Evolutionary conservation across 2,888 invertebrate species (phyloP), one percentile per base, ranked within the genome.

Genomic region (Ophion ventricosus): DNA sequence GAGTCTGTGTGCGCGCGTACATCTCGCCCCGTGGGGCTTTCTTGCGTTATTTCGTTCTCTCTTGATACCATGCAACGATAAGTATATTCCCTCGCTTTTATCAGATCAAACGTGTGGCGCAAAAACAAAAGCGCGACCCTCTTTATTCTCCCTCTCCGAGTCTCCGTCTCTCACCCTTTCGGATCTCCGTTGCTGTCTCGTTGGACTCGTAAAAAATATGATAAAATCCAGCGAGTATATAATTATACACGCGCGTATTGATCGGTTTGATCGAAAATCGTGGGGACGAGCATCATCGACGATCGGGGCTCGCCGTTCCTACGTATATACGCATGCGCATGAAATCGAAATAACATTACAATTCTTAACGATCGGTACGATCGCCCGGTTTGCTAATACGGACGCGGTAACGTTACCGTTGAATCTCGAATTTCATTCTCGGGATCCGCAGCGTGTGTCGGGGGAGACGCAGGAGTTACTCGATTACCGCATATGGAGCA

Each of bases 41-140:
- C 74, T 85, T 76, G 83, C 83, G 76, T 80, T 86, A 70, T 80
- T 74, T 80, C 77, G 74, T 85, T 83, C 85, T 82, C 69, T 79
- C 80, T 81, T 84, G 92, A 92, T 92, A 92, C 90, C 88, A 90
- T 82, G 78, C 83, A 79, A 80, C 90, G 93, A 93, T 93, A 93
- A 92, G 83, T 92, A 92, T 92, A 91, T 82, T 82, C 82, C 73
- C 70, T 29, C 76, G 67, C 66, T 82, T 64, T 66, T 83, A 83
- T 83, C 82, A 85, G 80, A 82, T 82, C 67, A 76, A 75, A 83
- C 84, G 81, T 81, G 80, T 73, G 80, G 90, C 88, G 89, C 89
- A 92, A 92, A 92, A 91, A 92, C 91, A 92, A 92, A 92, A 90
- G 89, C 88, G 80, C 88, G 80, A 83, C 77, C 69, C 74, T 49